Evolutionary conservation across 2,888 invertebrate genomes (phyloP), one percentile per base, ranked within the genome.

Genomic region (Calameuta idolon): DNA sequence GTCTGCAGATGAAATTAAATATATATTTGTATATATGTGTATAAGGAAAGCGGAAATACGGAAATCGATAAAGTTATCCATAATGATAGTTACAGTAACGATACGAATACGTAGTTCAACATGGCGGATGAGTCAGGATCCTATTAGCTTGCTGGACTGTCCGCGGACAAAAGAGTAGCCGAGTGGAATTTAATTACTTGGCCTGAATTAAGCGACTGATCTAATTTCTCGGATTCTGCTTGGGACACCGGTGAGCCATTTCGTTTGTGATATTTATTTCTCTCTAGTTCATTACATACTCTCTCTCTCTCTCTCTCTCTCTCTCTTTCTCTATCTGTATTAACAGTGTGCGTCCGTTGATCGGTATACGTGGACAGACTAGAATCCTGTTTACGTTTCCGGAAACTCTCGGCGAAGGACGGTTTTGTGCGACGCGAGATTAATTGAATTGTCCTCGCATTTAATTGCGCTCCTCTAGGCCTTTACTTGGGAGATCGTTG

Each of bases 161-260:
- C 15, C 23, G 55, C 55, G 55, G 23, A 55, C 55, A 55, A 55
- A 55, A 55, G 55, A 55, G 55, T 55, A 55, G 55, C 55, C 55
- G 55, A 55, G 23, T 23, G 23, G 55, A 55, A 55, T 55, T 23
- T 55, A 55, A 55, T 55, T 55, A 55, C 34, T 55, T 40, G 68
- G 78, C 75, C 78, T 79, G 81, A 82, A 85, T 83, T 84, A 86
- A 84, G 82, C 76, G 78, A 84, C 83, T 84, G 85, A 83, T 81
- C 84, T 83, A 85, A 55, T 23, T 55, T 55, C 55, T 23, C 55
- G 55, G 23, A 55, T 55, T 55, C 23, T 55, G 23, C 55, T 23
- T 2, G 55, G 55, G 9, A 9, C 55, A 55, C 23, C 23, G 55
- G 55, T 55, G 23, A 23, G 23, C 23, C 55, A 55, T 55, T 55